Percentiles rank a stretch among this genome's conserved stretches.
Evolutionary conservation across 2,797 vertebrate species (phyloP).

Genomic region (Vespertilio murinus): DNA sequence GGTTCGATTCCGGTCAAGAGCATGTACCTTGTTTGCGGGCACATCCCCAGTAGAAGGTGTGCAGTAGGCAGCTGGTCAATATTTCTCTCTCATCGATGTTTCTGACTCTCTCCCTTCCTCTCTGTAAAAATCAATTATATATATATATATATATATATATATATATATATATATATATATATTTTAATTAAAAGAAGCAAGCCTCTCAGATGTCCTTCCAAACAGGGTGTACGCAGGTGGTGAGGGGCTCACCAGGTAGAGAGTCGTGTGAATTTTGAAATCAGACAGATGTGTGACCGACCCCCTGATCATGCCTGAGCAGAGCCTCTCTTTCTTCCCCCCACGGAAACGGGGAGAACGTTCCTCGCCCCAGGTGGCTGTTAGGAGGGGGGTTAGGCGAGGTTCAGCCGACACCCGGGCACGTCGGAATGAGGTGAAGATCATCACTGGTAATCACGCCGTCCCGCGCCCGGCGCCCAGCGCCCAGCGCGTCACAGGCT

Average conservation of each 20-base stretch:
- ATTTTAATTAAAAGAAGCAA: background rate
- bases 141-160: no score
- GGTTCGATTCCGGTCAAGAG: no score
- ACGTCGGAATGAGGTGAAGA: rapidly evolving
- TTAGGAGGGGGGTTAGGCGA: no score
- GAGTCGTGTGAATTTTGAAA: background rate
- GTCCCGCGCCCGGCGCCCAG: rapidly evolving
- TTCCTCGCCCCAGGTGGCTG: rapidly evolving
- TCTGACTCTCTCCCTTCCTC: no score
- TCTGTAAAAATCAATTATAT: no score
- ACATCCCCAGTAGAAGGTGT: no score
- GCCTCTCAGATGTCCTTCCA: background rate
- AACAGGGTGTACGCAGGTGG: rapidly evolving
- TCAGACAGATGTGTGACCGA: background rate
- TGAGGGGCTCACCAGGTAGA: no score
- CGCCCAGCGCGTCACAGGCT: rapidly evolving
- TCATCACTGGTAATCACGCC: rapidly evolving
- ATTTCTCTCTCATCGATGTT: no score
- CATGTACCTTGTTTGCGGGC: no score
- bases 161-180: no score
- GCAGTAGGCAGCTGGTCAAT: no score
- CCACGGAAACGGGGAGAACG: background rate
- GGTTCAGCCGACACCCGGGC: background rate
- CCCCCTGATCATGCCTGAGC: rapidly evolving
- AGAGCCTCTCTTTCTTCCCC: background rate